phyloP scores from a whole-genome alignment of 2,797 vertebrate genomes.

The Eulemur coronatus region DNA sequence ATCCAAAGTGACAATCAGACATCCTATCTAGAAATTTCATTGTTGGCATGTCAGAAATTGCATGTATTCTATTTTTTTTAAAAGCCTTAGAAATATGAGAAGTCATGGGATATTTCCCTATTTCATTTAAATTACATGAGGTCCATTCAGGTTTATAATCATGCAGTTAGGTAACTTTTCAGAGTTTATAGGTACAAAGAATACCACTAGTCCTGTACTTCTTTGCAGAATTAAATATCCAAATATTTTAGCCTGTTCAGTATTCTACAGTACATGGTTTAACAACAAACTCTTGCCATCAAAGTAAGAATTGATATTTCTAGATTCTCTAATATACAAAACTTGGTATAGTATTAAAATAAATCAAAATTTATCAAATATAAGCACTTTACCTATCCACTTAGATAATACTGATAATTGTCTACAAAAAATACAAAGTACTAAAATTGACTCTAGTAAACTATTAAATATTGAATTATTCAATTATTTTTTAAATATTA shows the following conservation, averaged over 20 bases:
- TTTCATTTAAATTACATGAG: background rate
- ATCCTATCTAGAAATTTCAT: background rate
- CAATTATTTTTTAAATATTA: background rate
- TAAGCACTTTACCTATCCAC: background rate
- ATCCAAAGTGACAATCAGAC: background rate
- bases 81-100: background rate
- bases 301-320: background rate
- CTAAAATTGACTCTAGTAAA: background rate
- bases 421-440: background rate
- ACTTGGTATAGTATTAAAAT: background rate
- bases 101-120: background rate
- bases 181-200: background rate
- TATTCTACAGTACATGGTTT: background rate
- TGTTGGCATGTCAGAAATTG: background rate
- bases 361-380: background rate
- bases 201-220: background rate
- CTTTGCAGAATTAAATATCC: background rate
- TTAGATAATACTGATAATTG: background rate
- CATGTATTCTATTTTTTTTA: background rate
- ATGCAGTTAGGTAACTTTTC: background rate
- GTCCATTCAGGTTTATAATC: background rate
- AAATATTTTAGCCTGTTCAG: background rate
- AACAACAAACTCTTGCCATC: background rate
- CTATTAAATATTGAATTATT: background rate
- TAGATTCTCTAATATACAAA: background rate